A percentile compares a stretch with the other conserved stretches of the same genome.
Conservation (phyloP, 2,797 vertebrate species). For the Helarctos malayanus region DNA sequence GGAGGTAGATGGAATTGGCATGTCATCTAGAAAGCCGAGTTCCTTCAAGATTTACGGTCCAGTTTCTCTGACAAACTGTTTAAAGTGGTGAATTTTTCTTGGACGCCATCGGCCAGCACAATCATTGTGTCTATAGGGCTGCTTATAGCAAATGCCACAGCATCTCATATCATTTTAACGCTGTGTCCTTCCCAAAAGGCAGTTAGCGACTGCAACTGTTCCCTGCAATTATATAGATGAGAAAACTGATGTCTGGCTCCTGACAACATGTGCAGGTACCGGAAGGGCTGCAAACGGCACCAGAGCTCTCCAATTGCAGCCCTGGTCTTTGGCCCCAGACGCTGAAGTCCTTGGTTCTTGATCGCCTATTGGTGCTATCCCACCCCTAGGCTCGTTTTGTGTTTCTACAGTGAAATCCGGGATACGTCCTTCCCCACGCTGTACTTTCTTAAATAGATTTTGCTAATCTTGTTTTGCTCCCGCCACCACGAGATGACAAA, state of each 20-base stretch:
- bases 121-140: not conserved
- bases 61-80: not conserved
- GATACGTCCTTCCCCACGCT: not conserved
- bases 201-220: not conserved
- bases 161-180: not conserved
- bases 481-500: not conserved
- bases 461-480: not conserved
- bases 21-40: not conserved
- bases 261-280: not conserved
- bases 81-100: not conserved
- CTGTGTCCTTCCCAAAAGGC: not conserved
- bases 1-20: not conserved
- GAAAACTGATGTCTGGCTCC: not conserved
- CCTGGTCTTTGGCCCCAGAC: not conserved
- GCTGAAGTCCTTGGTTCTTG: not conserved
- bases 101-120: not conserved
- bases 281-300: not conserved
- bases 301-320: rapidly evolving
- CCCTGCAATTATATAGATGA: not conserved
- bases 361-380: not conserved
- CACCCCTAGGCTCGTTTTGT: rapidly evolving
- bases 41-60: not conserved
- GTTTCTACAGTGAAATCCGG: not conserved
- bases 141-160: not conserved
- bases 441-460: not conserved